Base-by-base conservation (phyloP, 1,140 invertebrate species). In the Kradibia gibbosae region DNA sequence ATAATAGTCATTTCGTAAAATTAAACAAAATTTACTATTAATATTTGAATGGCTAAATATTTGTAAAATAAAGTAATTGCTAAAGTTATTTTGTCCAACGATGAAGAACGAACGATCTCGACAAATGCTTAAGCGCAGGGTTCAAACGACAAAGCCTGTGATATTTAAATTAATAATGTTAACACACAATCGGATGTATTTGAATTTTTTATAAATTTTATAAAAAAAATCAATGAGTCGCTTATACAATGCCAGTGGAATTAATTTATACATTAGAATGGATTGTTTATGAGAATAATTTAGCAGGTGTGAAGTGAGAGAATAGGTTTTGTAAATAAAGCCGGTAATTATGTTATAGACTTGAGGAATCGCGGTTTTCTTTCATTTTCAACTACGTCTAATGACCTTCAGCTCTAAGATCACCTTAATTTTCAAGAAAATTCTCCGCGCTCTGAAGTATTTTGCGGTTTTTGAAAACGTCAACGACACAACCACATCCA, bases 401-500 rank as follows among this genome's bases (percentile, higher is more conserved):
- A 83, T 81, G 85, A 83, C 81, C 81, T 84, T 85, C 74, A 72
- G 73, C 39, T 53, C 70, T 77, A 55, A 81, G 82, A 82, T 81
- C 78, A 72, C 57, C 73, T 80, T 65, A 82, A 81, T 84, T 83
- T 80, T 84, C 78, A 77, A 73, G 80, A 86, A 86, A 81, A 75
- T 81, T 42, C 22, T 71, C 75, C 81, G 48, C 42, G 75, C 28
- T 34, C 50, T 45, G 70, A 81, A 83, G 55, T 36, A 60, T 76
- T 83, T 82, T 84, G 85, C 65, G 85, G 85, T 86, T 81, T 82
- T 71, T 75, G 70, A 78, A 83, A 67, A 83, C 50, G 77, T 84
- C 57, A 74, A 65, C 81, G 80, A 79, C 28, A 70, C 48, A 84
- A 84, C 82, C 85, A 67, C 85, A 84, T 84, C 70, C 83, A 85